Evolutionary conservation across 53 echinoderm and acorn worm species (phyloP).

Genomic region (Holothuria scabra): DNA sequence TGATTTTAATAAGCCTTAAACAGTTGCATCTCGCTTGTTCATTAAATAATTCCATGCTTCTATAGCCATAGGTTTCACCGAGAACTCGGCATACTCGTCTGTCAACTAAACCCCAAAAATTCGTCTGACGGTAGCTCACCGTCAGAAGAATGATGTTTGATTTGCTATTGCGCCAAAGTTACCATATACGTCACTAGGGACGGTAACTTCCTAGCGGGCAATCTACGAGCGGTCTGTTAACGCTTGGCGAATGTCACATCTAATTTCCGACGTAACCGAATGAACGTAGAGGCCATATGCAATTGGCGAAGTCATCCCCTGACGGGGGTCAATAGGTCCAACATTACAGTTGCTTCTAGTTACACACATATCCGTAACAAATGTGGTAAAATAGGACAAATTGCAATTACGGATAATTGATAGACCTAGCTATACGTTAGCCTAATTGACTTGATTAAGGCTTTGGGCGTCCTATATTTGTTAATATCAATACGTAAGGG

Average conservation of each 20-base stretch:
- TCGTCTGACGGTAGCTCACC: no score
- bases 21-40: no score
- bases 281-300: conserved; percentile 31
- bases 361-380: conserved; percentile 38
- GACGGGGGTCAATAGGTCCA: conserved; percentile 21
- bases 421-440: neutral
- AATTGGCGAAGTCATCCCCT: conserved; percentile 16
- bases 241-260: conserved; percentile 31
- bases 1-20: no score
- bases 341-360: conserved; percentile 46
- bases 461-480: neutral
- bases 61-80: no score
- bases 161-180: conserved; percentile 8
- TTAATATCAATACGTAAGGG: neutral
- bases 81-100: no score
- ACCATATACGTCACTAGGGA: conserved; percentile 36
- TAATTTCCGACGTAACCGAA: conserved; percentile 24
- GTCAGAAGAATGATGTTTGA: conserved; percentile 8
- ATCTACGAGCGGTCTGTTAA: conserved; percentile 29
- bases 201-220: conserved; percentile 33
- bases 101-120: no score
- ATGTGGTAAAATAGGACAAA: conserved; percentile 26
- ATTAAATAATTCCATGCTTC: no score
- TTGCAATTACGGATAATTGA: conserved; percentile 24
- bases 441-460: conserved; percentile 14